Evolutionary conservation across 2,113 vertebrate genomes (phyloP).

Genomic region (Nanorana parkeri): DNA sequence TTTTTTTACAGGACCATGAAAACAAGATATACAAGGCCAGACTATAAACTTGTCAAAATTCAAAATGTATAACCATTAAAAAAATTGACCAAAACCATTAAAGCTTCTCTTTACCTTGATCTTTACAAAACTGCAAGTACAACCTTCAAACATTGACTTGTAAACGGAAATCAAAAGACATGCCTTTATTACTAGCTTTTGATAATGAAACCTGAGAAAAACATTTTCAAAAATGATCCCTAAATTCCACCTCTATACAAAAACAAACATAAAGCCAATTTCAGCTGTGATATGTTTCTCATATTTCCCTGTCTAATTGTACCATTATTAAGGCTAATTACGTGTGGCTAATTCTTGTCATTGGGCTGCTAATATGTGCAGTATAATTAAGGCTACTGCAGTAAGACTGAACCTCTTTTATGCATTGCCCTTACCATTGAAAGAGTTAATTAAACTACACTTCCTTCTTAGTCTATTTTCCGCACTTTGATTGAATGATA

Average conservation of each 20-base stretch:
- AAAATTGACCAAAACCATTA: background rate
- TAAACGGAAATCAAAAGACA: too few relatives aligned
- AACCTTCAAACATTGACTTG: too few relatives aligned
- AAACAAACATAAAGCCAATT: background rate
- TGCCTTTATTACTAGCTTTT: too few relatives aligned
- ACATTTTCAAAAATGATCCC: too few relatives aligned
- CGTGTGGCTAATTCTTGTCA: constrained; percentile 41
- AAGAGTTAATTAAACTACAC: constrained; percentile 36
- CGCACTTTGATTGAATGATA: too few relatives aligned
- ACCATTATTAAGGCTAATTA: constrained; percentile 45
- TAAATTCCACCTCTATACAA: too few relatives aligned
- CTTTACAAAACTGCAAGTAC: too few relatives aligned
- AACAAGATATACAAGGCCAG: too few relatives aligned
- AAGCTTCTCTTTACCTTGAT: too few relatives aligned
- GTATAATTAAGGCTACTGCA: constrained; percentile 46
- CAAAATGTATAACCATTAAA: constrained; percentile 2
- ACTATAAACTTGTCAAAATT: background rate
- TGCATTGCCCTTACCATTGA: background rate
- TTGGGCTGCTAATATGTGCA: constrained; percentile 37
- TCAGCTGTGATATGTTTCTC: constrained; percentile 13
- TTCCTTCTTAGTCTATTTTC: too few relatives aligned
- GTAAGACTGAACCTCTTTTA: background rate
- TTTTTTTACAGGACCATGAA: too few relatives aligned
- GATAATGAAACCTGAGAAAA: too few relatives aligned
- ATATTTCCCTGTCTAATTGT: constrained; percentile 44